These are phyloP conservation scores for Rapana venosa DNA, from an alignment of 2,888 invertebrate genomes.

Conservation along the genomic window DNA sequence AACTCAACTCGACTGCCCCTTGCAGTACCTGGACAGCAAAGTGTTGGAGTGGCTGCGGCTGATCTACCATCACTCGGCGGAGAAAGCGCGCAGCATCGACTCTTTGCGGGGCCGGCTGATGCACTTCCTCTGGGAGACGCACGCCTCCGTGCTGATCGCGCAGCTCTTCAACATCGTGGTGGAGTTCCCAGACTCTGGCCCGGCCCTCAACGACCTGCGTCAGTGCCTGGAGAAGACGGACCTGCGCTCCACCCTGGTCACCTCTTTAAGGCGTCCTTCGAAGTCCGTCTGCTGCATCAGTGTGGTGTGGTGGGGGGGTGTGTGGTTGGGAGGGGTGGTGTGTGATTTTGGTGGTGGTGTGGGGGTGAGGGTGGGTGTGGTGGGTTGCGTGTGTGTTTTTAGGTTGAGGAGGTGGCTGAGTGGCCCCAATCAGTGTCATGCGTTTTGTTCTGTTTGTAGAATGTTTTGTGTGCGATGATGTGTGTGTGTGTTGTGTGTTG, in stretches of 20 bases:
- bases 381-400: not conserved
- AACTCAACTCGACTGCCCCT: too few species aligned
- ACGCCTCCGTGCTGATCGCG: slow-evolving; percentile 91
- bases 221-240: slow-evolving; percentile 92
- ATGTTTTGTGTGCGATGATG: too few species aligned
- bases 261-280: slow-evolving; percentile 89
- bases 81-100: slow-evolving; percentile 63
- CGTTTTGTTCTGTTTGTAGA: too few species aligned
- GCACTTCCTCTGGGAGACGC: slow-evolving; percentile 91
- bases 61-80: slow-evolving; percentile 82
- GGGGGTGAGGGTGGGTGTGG: not conserved
- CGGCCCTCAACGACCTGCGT: slow-evolving; percentile 93
- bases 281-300: slow-evolving; percentile 91
- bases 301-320: slow-evolving; percentile 65
- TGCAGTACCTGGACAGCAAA: slow-evolving; percentile 90
- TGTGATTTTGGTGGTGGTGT: not conserved
- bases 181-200: slow-evolving; percentile 96
- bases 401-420: not conserved
- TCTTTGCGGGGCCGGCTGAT: slow-evolving; percentile 81
- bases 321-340: not conserved
- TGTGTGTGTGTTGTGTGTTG: too few species aligned
- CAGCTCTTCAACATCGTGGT: slow-evolving; percentile 97
- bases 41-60: slow-evolving; percentile 92
- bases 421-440: too few species aligned
- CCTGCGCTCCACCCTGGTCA: slow-evolving; percentile 83